Base-by-base conservation (phyloP, 2,113 vertebrate species). In the Eurypyga helias region DNA sequence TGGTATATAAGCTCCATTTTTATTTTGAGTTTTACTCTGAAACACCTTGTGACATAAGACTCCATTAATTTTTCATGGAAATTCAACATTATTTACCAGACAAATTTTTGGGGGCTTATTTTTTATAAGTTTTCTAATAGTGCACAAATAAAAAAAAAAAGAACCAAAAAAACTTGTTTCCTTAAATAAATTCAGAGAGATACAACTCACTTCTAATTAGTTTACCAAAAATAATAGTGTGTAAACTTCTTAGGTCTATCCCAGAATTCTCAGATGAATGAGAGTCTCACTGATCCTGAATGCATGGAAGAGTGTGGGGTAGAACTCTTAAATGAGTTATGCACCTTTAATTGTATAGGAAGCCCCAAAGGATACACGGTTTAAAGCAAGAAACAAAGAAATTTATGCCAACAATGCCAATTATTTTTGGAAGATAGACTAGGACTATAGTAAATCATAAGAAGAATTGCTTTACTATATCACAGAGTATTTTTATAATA, bases 401-500 rank as follows among this genome's bases (percentile, higher is more conserved):
- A 73, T 76, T 45, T 75, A 54, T 85, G 28, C 28, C 66, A 79
- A 76, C 17, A 71, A 18, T 1, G 8, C 20, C 20, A 85, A 33
- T 90, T 87, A 76, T 78, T 95, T 95, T 75, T 23, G 52, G 43
- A 46, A 92, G 12, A 71, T 17, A 75, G 17, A 36, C 38, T 80
- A 82, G 26, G 15, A 70, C 29, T 88, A 13, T 17, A 85, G 64
- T n/a, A 95, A 96, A 95, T 87, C 84, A 81, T 31, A 86, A 77
- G 38, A 70, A 62, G 18, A 76, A 82, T 91, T 90, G 70, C n/a
- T 93, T 85, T 95, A 73, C 24, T 84, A 23, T 79, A 49, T 94
- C 78, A 82, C 9, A 61, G 36, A 71, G 9, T 61, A 57, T 65
- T 91, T 95, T 89, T 84, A 64, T 73, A 79, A 62, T n/a, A 31